These are phyloP conservation scores for Lucifuga dentata DNA, from an alignment of 2,113 vertebrate genomes.

Conservation along the genomic window DNA sequence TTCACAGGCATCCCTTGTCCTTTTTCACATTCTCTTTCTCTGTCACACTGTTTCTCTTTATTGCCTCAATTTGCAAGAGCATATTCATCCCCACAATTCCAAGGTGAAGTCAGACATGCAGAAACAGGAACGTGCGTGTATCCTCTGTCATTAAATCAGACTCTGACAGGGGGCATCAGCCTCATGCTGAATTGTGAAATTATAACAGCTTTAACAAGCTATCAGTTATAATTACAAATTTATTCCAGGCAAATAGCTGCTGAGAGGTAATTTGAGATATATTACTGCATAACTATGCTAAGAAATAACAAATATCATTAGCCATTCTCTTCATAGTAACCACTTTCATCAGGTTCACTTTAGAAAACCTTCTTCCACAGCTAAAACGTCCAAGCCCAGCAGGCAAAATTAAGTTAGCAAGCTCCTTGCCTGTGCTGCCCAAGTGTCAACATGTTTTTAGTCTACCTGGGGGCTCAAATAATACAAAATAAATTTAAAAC, in stretches of 20 bases:
- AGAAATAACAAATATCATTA: not conserved
- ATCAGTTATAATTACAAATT: slow-evolving; percentile 1
- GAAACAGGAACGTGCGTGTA: slow-evolving; percentile 30
- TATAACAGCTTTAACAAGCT: slow-evolving; percentile 33
- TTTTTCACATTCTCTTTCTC: slow-evolving; percentile 10
- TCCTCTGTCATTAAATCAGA: slow-evolving; percentile 17
- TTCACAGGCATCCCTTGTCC: slow-evolving; percentile 42
- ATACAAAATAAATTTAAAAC: not conserved
- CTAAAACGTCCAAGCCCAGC: not conserved
- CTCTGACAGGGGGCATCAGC: not conserved
- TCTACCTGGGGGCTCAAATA: not conserved
- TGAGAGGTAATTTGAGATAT: slow-evolving; percentile 16
- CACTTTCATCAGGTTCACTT: not conserved
- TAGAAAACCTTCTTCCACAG: not conserved
- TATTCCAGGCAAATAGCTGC: slow-evolving; percentile 15
- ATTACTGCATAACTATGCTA: not conserved
- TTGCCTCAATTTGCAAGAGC: slow-evolving; percentile 36
- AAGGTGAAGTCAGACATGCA: slow-evolving; percentile 32
- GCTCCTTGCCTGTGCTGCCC: slow-evolving; percentile 5
- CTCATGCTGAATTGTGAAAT: slow-evolving; percentile 21
- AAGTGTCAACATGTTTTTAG: slow-evolving; percentile 32
- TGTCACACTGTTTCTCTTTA: slow-evolving; percentile 34
- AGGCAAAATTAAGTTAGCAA: not conserved
- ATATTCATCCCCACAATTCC: slow-evolving; percentile 38
- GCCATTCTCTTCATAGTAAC: slow-evolving; percentile 1